Evolutionary conservation across 2,797 vertebrate species (phyloP).

Genomic region (Bovichtus variegatus): DNA sequence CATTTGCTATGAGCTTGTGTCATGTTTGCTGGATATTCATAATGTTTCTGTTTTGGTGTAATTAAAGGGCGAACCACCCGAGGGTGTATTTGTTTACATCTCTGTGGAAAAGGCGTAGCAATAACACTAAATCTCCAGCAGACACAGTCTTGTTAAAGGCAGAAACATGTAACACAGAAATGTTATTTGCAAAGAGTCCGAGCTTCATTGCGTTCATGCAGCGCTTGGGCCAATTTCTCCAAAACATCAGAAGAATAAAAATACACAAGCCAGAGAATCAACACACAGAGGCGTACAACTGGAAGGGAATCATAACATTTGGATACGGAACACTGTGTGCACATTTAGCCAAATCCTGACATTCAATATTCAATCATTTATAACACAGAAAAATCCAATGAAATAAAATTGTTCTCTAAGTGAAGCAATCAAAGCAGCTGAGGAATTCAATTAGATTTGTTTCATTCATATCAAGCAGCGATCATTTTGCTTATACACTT

Average conservation of each 20-base stretch:
- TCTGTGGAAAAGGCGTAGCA: not conserved
- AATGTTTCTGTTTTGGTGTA: constrained; percentile 20
- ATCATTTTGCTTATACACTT: not conserved
- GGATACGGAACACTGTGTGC: not conserved
- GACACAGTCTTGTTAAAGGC: constrained; percentile 15
- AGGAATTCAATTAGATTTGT: not conserved
- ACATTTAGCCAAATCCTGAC: not conserved
- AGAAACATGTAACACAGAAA: constrained; percentile 19
- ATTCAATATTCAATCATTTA: not conserved
- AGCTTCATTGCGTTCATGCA: constrained; percentile 26
- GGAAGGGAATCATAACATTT: not conserved
- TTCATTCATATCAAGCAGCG: not conserved
- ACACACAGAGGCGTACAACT: not conserved
- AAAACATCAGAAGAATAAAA: constrained; percentile 16
- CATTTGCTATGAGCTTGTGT: not conserved
- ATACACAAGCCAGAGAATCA: not conserved
- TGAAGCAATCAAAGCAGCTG: not conserved
- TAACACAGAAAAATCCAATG: too few species aligned
- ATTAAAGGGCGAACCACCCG: constrained; percentile 11
- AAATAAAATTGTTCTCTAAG: too few species aligned
- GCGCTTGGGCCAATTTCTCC: not conserved
- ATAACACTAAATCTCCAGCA: constrained; percentile 24
- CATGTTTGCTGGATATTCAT: not conserved
- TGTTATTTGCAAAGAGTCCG: constrained; percentile 6
- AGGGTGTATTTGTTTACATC: constrained; percentile 41